A percentile compares a stretch with the other conserved stretches of the same genome.
Evolutionary conservation across 2,797 vertebrate species (phyloP).

Genomic region (Fundulus diaphanus): DNA sequence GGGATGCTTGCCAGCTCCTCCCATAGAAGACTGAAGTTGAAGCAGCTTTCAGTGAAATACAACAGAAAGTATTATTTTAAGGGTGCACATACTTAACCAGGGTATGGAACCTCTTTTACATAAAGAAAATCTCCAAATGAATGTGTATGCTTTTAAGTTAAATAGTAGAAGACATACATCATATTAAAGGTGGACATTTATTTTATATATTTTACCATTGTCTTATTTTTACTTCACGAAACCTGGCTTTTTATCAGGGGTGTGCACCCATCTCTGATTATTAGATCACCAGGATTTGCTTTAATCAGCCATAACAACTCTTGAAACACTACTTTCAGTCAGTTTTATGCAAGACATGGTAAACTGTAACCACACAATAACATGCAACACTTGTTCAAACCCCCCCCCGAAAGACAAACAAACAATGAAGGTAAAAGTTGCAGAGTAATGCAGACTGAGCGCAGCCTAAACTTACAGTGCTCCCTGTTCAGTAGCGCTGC

Average conservation of each 20-base stretch:
- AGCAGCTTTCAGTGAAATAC: background rate
- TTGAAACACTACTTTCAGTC: slow-evolving; percentile 20
- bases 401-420: background rate
- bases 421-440: slow-evolving; percentile 6
- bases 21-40: background rate
- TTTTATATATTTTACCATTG: too few relatives aligned
- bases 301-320: slow-evolving; percentile 5
- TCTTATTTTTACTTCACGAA: background rate
- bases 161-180: background rate
- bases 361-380: background rate
- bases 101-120: too few relatives aligned
- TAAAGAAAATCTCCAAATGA: too few relatives aligned
- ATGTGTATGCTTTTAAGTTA: background rate
- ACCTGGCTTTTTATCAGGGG: background rate
- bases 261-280: background rate
- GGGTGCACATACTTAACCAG: too few relatives aligned
- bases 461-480: slow-evolving; percentile 28
- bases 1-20: background rate
- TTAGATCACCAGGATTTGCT: slow-evolving; percentile 12
- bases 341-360: background rate
- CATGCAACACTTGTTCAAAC: slow-evolving; percentile 7
- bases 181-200: background rate
- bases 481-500: background rate
- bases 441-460: slow-evolving; percentile 4
- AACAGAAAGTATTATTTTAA: too few relatives aligned